Conservation (phyloP, 2,797 vertebrate genomes). For the Myotis findleyi region DNA sequence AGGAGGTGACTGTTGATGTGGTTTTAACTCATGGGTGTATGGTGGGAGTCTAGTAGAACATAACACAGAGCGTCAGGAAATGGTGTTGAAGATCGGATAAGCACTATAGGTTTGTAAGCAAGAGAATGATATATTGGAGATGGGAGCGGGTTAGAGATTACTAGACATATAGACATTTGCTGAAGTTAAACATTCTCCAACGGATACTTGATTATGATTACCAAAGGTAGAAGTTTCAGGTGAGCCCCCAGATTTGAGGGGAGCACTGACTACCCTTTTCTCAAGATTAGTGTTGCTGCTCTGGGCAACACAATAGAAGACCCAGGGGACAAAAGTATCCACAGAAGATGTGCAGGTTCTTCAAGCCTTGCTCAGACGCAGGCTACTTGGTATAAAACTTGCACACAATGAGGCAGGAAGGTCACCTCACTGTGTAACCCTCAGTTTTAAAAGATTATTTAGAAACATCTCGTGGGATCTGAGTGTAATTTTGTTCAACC, state of each 20-base stretch:
- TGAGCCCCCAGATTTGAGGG: background rate
- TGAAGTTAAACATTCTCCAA: background rate
- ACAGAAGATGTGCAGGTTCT: background rate
- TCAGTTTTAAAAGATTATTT: conserved; percentile 71
- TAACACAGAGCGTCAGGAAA: background rate
- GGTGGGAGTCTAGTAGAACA: background rate
- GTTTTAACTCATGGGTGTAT: background rate
- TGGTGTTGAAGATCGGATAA: background rate
- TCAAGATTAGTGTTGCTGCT: background rate
- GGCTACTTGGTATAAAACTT: background rate
- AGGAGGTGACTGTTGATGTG: background rate
- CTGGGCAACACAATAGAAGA: background rate
- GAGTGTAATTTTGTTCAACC: conserved; percentile 76
- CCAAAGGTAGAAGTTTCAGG: background rate
- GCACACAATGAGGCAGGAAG: conserved; percentile 43
- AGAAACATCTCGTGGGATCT: conserved; percentile 70
- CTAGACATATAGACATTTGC: background rate
- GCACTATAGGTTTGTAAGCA: background rate
- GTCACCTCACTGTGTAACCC: conserved; percentile 67
- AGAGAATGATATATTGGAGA: background rate
- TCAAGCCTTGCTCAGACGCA: background rate
- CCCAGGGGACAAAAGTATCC: background rate
- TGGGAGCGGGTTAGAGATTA: background rate
- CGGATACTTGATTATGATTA: background rate
- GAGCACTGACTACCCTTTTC: background rate